Conservation (phyloP, 2,113 vertebrate species). For the Psilopsiagon aymara region DNA sequence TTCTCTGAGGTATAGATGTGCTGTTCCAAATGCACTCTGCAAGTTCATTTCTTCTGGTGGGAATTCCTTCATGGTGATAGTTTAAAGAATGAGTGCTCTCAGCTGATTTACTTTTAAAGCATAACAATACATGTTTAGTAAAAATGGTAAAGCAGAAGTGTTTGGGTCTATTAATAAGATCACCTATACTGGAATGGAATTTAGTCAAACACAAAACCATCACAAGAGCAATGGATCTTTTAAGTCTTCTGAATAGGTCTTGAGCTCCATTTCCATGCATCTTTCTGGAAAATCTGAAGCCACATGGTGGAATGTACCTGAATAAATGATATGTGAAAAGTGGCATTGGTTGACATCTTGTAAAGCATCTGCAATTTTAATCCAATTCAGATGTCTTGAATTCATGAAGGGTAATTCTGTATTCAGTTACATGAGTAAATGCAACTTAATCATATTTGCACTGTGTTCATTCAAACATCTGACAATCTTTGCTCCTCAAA, state of each 20-base stretch:
- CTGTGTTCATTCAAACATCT: background rate
- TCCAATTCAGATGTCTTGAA: background rate
- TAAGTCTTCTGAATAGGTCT: constrained; percentile 21
- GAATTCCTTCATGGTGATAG: background rate
- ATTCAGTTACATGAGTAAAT: constrained; percentile 2
- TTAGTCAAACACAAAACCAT: background rate
- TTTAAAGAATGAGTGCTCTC: background rate
- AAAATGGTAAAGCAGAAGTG: background rate
- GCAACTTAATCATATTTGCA: background rate
- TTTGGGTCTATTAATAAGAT: constrained; percentile 22
- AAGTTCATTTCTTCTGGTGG: background rate
- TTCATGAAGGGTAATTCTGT: background rate
- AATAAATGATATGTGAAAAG: background rate
- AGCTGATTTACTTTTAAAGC: background rate
- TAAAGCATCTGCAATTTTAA: background rate
- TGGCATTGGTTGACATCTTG: background rate
- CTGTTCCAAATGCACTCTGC: background rate
- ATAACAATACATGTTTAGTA: background rate
- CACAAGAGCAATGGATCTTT: background rate
- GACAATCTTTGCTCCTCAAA: background rate
- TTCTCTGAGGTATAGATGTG: background rate
- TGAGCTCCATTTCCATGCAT: constrained; percentile 31
- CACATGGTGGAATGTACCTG: background rate
- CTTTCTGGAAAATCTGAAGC: constrained; percentile 1
- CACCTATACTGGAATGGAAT: background rate